These are phyloP conservation scores for Conus ventricosus DNA, from an alignment of 1,140 invertebrate species.

Conservation along the genomic window DNA sequence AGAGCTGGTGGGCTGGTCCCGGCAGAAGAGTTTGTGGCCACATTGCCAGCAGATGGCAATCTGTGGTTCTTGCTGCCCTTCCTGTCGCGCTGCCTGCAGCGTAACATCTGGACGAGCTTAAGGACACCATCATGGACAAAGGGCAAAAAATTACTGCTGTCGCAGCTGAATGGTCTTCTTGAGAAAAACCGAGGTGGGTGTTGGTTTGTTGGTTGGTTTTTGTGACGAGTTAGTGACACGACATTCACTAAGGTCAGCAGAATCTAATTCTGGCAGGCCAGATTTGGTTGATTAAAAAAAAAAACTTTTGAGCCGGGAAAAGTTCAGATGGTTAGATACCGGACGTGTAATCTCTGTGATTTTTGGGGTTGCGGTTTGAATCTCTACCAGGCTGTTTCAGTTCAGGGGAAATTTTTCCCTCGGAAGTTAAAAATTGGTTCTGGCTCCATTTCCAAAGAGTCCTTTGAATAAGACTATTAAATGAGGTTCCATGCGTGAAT, in stretches of 20 bases:
- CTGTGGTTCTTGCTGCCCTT: constrained; percentile 52
- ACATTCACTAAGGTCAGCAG: not conserved
- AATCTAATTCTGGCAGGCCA: too few species aligned
- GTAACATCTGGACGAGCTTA: constrained; percentile 36
- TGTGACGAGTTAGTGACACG: not conserved
- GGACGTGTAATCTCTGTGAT: too few species aligned
- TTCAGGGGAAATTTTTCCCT: too few species aligned
- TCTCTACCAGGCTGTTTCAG: too few species aligned
- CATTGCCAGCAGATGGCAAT: constrained; percentile 52
- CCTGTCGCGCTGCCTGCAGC: constrained; percentile 41
- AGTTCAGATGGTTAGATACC: too few species aligned
- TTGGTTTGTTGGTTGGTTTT: not conserved
- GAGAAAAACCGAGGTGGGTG: not conserved
- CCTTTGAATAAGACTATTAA: too few species aligned
- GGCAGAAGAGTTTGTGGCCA: constrained; percentile 40
- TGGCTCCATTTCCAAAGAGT: too few species aligned
- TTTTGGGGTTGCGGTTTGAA: too few species aligned
- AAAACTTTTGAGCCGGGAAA: too few species aligned
- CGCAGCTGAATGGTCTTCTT: constrained; percentile 36
- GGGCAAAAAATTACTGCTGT: constrained; percentile 40
- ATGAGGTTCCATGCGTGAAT: too few species aligned
- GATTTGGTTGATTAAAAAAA: too few species aligned
- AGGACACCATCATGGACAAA: constrained; percentile 41
- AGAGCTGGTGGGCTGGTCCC: constrained; percentile 44
- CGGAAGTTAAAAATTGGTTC: too few species aligned